Conservation (phyloP, 1,140 invertebrate genomes). For the Drosophila simulans region DNA sequence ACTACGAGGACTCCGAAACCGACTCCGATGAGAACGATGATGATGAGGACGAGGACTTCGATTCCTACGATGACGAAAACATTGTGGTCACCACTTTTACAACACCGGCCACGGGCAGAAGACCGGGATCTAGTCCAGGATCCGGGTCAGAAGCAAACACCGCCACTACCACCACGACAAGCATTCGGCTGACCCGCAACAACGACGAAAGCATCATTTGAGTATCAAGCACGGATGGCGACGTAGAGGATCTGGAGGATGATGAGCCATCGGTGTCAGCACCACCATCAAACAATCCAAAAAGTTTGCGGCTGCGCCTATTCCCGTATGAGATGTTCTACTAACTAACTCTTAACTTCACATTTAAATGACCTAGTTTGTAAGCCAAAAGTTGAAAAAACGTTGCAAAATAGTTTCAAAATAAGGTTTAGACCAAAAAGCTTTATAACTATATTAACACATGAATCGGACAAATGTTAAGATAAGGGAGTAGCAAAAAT, state of each 20-base stretch:
- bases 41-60: slow-evolving; percentile 81
- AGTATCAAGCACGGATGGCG: slow-evolving; percentile 45
- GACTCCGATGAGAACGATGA: slow-evolving; percentile 78
- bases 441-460: slow-evolving; percentile 56
- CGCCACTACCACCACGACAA: slow-evolving; percentile 65
- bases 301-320: slow-evolving; percentile 1
- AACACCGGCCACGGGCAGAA: slow-evolving; percentile 53
- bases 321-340: slow-evolving; percentile 75
- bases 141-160: slow-evolving; percentile 23
- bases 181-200: slow-evolving; percentile 78
- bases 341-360: slow-evolving; percentile 32
- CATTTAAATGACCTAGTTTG: slow-evolving; percentile 43
- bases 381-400: slow-evolving; percentile 47
- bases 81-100: slow-evolving; percentile 81
- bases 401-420: slow-evolving; percentile 31
- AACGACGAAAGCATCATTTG: slow-evolving; percentile 84
- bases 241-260: slow-evolving; percentile 20
- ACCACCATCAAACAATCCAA: slow-evolving; percentile 5
- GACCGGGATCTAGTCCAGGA: slow-evolving; percentile 38
- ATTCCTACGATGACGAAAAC: slow-evolving; percentile 82
- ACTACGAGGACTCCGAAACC: slow-evolving; percentile 69
- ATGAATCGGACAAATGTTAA: slow-evolving; percentile 13
- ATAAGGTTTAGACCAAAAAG: slow-evolving; percentile 65
- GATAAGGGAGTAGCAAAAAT: slow-evolving; percentile 24
- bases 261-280: background rate